A percentile compares a stretch with the other conserved stretches of the same genome.
Evolutionary conservation across 2,797 vertebrate genomes (phyloP).

Genomic region (Leucoraja ocellata): DNA sequence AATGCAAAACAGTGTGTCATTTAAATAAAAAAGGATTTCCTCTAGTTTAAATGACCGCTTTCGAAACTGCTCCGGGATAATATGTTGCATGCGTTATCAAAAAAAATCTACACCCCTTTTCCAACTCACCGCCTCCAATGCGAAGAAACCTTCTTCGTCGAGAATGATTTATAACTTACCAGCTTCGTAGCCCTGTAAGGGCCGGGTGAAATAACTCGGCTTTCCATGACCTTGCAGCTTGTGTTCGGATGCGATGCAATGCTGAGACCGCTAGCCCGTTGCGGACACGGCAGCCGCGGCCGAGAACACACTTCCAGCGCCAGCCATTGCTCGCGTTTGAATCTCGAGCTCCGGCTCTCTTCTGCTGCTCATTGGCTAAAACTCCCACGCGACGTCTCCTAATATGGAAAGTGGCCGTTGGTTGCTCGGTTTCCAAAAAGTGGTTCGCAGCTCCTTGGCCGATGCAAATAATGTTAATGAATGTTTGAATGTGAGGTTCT

Average conservation of each 20-base stretch:
- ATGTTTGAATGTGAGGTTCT: no score
- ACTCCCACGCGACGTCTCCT: background rate
- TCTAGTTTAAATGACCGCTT: no score
- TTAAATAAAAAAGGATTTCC: no score
- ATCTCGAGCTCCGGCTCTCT: constrained; percentile 39
- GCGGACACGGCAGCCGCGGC: no score
- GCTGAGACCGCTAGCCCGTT: background rate
- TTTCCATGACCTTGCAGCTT: constrained; percentile 51
- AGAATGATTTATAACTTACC: constrained; percentile 55
- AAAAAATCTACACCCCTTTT: no score
- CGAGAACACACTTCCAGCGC: background rate
- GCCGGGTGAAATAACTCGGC: constrained; percentile 67
- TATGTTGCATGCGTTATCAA: no score
- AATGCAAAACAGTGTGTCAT: no score
- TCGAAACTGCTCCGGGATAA: no score
- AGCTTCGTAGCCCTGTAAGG: constrained; percentile 84
- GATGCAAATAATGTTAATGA: background rate
- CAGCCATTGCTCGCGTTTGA: constrained; percentile 47
- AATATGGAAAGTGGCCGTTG: background rate
- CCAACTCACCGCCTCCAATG: no score
- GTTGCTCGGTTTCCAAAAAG: background rate
- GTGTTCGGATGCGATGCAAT: fast-evolving
- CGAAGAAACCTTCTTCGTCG: no score
- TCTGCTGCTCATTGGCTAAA: background rate
- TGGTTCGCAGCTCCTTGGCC: background rate